Conservation (phyloP, 2,888 invertebrate species). For the Thereva nobilitata region DNA sequence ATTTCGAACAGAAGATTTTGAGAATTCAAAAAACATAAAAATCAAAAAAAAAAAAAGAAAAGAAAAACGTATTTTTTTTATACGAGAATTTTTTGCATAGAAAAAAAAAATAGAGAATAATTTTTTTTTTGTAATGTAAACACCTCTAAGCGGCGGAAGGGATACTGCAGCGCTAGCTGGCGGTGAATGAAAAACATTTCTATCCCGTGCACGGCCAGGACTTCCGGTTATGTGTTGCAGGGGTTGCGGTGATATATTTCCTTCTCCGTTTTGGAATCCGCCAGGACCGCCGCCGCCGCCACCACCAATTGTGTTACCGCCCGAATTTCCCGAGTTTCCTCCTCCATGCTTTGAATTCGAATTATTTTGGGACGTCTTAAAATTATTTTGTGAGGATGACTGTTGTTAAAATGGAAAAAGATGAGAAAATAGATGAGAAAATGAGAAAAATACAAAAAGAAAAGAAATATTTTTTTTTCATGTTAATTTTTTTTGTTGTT, state of each 20-base stretch:
- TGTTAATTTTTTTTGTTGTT: too few relatives aligned
- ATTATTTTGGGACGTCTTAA: slow-evolving; percentile 44
- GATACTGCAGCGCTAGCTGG: slow-evolving; percentile 53
- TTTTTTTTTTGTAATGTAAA: slow-evolving; percentile 17
- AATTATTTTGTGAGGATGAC: slow-evolving; percentile 45
- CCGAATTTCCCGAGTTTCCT: slow-evolving; percentile 39
- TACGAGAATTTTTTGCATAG: slow-evolving; percentile 5
- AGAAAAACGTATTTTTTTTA: too few relatives aligned
- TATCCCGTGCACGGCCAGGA: slow-evolving; percentile 58
- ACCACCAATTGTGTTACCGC: neutral
- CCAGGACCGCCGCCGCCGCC: too few relatives aligned
- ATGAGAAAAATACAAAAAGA: slow-evolving; percentile 8
- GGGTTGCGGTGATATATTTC: slow-evolving; percentile 48
- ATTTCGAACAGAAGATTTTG: too few relatives aligned
- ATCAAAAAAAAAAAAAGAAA: too few relatives aligned
- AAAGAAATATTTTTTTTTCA: neutral
- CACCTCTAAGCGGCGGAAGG: slow-evolving; percentile 57
- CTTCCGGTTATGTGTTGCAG: slow-evolving; percentile 56
- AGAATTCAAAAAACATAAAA: too few relatives aligned
- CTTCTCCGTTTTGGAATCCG: slow-evolving; percentile 22
- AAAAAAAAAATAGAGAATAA: slow-evolving; percentile 7
- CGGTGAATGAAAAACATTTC: slow-evolving; percentile 56
- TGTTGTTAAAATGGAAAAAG: slow-evolving; percentile 28
- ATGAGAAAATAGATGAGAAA: slow-evolving; percentile 29
- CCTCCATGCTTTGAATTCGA: slow-evolving; percentile 41